Conservation (phyloP, 1,140 invertebrate genomes). For the Chrysomallon squamiferum region DNA sequence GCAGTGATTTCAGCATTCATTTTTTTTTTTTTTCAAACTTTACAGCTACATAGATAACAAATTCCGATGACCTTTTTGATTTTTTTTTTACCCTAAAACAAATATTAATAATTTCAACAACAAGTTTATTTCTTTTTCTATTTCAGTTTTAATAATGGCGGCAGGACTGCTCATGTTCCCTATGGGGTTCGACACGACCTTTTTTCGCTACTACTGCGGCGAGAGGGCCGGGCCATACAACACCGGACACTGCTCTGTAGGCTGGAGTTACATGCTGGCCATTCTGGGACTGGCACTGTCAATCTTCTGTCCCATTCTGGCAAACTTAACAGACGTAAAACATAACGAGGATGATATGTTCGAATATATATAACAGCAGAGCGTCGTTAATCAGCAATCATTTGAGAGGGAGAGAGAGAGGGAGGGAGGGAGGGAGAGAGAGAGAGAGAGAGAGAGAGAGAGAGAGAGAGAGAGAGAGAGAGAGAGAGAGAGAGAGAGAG, state of each 20-base stretch:
- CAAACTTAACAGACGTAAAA: slow-evolving; percentile 40
- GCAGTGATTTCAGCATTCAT: no score
- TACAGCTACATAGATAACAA: no score
- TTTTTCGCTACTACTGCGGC: slow-evolving; percentile 60
- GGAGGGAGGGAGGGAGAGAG: no score
- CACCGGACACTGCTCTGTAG: slow-evolving; percentile 58
- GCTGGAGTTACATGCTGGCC: slow-evolving; percentile 63
- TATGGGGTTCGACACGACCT: slow-evolving; percentile 58
- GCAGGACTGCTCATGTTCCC: slow-evolving; percentile 62
- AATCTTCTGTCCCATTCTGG: slow-evolving; percentile 63
- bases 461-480: no score
- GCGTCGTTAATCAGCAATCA: no score
- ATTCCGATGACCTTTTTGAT: no score
- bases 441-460: no score
- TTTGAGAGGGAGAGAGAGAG: no score
- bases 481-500: no score
- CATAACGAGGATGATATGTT: slow-evolving; percentile 1
- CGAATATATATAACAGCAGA: neutral
- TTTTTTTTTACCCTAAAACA: no score
- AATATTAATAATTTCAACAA: no score
- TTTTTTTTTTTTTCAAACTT: no score
- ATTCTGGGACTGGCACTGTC: slow-evolving; percentile 60
- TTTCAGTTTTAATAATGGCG: slow-evolving; percentile 43
- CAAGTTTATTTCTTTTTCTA: slow-evolving; percentile 8
- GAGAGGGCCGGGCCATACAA: slow-evolving; percentile 40